Evolutionary conservation across 2,113 vertebrate species (phyloP), one percentile per base, ranked within the genome.

Genomic region (Zosterops hypoxanthus): DNA sequence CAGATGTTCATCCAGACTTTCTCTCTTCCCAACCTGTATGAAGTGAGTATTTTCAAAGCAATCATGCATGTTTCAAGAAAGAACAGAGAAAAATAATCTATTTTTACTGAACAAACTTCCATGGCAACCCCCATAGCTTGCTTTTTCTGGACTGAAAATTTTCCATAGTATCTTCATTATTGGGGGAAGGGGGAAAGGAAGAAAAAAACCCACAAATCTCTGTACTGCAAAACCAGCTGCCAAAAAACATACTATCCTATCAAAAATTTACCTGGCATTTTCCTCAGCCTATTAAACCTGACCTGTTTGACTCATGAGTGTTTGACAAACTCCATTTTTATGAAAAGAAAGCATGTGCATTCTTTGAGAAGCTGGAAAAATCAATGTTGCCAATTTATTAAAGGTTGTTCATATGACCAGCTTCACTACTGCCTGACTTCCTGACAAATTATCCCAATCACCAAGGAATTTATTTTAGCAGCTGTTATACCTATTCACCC

Each of bases 171-270:
- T n/a, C 84, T 71, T 76, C 25, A 17, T 29, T 57, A 52, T 13
- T 10, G 23, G 17, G 13, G 26, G 12, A 4, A 11, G 14, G 13
- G 17, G 13, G 7, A 34, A 59, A 33, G 26, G 14, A 33, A 44
- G 1, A 3, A 21, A 22, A 21, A 12, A 3, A 3, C 6, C 4
- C 12, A 57, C 6, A n/a, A 66, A 47, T 24, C 20, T 3, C 6
- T 12, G 14, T 60, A 55, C 2, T 69, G 56, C 21, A 80, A 29
- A 24, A 85, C 23, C 6, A 68, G 57, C 33, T 83, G 22, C 23
- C 46, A 75, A 66, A 90, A 77, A 6, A 36, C 16, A 49, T 4
- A 47, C 7, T 34, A 42, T 5, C 11, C 15, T 34, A 64, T 12
- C 14, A 52, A 64, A 71, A 80, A 47, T 5, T 42, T 46, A 66